These are phyloP conservation scores for Lethocerus indicus DNA, from an alignment of 1,140 invertebrate species.

Conservation along the genomic window DNA sequence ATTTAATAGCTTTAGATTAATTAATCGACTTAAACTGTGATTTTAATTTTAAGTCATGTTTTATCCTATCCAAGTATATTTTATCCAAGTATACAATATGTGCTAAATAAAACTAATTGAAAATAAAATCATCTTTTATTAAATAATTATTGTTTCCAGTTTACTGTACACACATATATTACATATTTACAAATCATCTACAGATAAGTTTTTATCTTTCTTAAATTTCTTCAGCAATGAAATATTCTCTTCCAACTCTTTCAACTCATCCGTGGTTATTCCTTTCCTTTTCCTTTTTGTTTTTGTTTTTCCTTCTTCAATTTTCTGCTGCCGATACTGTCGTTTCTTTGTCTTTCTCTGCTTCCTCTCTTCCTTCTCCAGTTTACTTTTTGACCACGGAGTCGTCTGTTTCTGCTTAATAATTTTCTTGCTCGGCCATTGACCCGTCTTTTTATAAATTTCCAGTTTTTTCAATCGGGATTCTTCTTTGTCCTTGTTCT, in stretches of 20 bases:
- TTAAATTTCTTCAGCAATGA: conserved; percentile 77
- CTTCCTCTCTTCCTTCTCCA: conserved; percentile 48
- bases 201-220: conserved; percentile 43
- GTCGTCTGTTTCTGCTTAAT: conserved; percentile 40
- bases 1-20: no score
- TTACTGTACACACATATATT: no score
- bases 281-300: conserved; percentile 27
- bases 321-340: conserved; percentile 30
- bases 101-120: no score
- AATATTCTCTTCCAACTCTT: conserved; percentile 67
- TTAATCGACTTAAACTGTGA: no score
- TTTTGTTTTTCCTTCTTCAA: conserved; percentile 24
- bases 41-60: no score
- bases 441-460: conserved; percentile 51
- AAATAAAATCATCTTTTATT: no score
- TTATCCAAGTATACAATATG: no score
- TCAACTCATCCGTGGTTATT: conserved; percentile 56
- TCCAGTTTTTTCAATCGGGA: conserved; percentile 52
- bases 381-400: conserved; percentile 67
- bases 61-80: no score
- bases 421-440: conserved; percentile 52
- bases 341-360: conserved; percentile 38
- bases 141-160: no score
- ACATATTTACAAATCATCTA: conserved; percentile 4
- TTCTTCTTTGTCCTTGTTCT: conserved; percentile 62